Base-by-base conservation (phyloP, 2,888 invertebrate genomes). In the Platypus cylindrus region DNA sequence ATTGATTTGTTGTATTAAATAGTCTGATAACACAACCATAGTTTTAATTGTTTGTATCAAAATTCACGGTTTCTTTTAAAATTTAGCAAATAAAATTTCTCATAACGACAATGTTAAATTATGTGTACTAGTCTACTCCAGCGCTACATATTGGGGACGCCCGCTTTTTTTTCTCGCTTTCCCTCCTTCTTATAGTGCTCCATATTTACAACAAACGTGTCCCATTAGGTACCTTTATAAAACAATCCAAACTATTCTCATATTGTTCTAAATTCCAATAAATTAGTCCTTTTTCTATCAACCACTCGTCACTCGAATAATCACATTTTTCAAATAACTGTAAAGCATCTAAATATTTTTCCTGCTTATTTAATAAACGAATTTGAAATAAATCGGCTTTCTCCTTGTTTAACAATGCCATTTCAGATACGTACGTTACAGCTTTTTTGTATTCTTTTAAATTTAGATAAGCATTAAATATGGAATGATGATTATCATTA, bases 241-340 rank as follows among this genome's bases (percentile, higher is more conserved):
- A 70, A 42, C 71, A 70, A 38, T 70, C 62, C 18, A 79, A 61
- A 45, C 76, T 70, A 44, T 75, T 70, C 18, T 71, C 66, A 58
- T 67, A 70, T 38, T 76, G 60, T 25, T 67, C 58, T 12, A 70
- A 51, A 49, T 69, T 60, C 69, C 71, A 76, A 54, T 73, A 69
- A 34, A 75, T 64, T 50, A 64, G 62, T 2, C 76, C 79, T 32
- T 75, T 59, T 53, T 71, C 67, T 37, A 71, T 60, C 61, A 70
- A 70, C 43, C 68, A 66, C 38, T 73, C 62, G 11, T 67, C 58
- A 42, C 59, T 55, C 38, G 70, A 62, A 27, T 50, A 52, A 34
- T 62, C 52, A 25, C 57, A 53, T 30, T 34, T 38, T 37, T 52
- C 48, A 20, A 83, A 52, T 17, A 72, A 49, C 36, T 63, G 52